Evolutionary conservation across 2,888 invertebrate species (phyloP).

Genomic region (Thelaira solivaga): DNA sequence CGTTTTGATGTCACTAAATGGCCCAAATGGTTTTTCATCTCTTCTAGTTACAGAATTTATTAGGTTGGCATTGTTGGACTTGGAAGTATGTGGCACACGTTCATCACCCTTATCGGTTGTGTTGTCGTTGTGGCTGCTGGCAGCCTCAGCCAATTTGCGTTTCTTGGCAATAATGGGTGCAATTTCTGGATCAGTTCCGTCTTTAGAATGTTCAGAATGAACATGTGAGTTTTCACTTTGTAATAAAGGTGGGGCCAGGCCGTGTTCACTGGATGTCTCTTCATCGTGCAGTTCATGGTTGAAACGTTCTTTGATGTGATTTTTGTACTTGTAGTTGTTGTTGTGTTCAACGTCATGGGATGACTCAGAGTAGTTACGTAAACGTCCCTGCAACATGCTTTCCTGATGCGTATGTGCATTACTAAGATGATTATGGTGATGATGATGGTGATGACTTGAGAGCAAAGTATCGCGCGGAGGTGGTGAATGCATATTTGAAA

Average conservation of each 20-base stretch:
- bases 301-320: conserved; percentile 93
- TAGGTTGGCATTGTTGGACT: conserved; percentile 47
- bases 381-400: conserved; percentile 71
- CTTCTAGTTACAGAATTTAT: conserved; percentile 46
- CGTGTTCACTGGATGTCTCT: conserved; percentile 77
- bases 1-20: conserved; percentile 74
- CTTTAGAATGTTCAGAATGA: conserved; percentile 75
- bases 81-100: conserved; percentile 60
- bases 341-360: conserved; percentile 77
- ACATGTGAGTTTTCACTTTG: conserved; percentile 74
- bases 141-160: conserved; percentile 72
- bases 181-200: conserved; percentile 75
- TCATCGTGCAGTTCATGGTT: conserved; percentile 78
- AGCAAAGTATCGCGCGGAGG: conserved; percentile 71
- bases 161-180: conserved; percentile 75
- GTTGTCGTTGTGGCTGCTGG: conserved; percentile 46
- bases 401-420: conserved; percentile 72
- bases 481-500: conserved; percentile 74
- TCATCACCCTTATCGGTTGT: conserved; percentile 56
- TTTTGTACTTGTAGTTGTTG: conserved; percentile 93
- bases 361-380: conserved; percentile 77
- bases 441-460: conserved; percentile 64
- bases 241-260: conserved; percentile 69
- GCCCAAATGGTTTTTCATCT: conserved; percentile 70
- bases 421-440: conserved; percentile 67